Base-by-base conservation (phyloP, 2,888 invertebrate species). In the Acanthopleura granulata region DNA sequence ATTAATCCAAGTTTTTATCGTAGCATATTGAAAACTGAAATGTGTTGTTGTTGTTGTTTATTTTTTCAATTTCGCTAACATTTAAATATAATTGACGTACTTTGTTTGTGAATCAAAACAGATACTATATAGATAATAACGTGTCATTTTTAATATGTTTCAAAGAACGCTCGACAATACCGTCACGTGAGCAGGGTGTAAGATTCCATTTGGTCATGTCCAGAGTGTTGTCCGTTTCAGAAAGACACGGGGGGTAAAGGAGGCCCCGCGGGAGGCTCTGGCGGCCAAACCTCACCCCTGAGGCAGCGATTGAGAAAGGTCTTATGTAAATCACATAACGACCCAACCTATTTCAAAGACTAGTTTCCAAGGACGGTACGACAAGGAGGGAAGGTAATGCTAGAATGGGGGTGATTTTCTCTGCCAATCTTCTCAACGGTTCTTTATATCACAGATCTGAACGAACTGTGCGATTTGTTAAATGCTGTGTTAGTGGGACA, bases 241-340 rank as follows among this genome's bases (percentile, higher is more conserved):
- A 66, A 66, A 66, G 57, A 22, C 57, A 57, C 6, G 6, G 18
- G 27, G 66, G 57, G 57, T 57, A 22, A 22, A 57, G 57, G 57
- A 18, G 22, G 27, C 16, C 15, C 15, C 22, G 66, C 12, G 25
- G 66, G 66, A 1, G 18, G 22, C 27, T 16, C 15, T 22, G 66
- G 66, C 12, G 66, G 66, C 22, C 66, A 66, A 27, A 22, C 66
- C 6, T 66, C 66, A 27, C 12, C 66, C 29, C 25, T 81, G 27
- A 77, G 84, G 72, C 75, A 83, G 72, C 78, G 80, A 62, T 81
- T 83, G 51, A 80, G 84, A 71, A 76, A 82, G 66, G 82, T 82
- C 12, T 78, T 84, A 18, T 81, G 82, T 72, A 81, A 81, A 75
- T 81, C 81, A 75, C 79, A 78, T 74, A 79, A 78, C 73, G 79